A percentile compares a stretch with the other conserved stretches of the same genome.
These are phyloP conservation scores for Actinopyga echinites DNA, from an alignment of 53 echinoderm and acorn worm genomes.

Conservation along the genomic window DNA sequence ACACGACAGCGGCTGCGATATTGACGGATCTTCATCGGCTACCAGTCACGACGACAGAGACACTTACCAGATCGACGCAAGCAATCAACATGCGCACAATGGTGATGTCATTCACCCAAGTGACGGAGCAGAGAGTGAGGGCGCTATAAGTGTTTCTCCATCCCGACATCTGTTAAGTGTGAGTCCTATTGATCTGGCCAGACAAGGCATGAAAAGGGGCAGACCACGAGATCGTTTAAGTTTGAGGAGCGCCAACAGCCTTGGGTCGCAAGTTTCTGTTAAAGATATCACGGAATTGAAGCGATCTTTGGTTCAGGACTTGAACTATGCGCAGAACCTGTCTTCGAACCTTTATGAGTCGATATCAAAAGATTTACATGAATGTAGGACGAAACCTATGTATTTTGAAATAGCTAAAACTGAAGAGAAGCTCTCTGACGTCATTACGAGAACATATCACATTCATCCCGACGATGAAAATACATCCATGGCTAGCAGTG, in stretches of 20 bases:
- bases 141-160: neutral
- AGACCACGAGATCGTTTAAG: slow-evolving; percentile 53
- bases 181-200: slow-evolving; percentile 38
- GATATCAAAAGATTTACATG: slow-evolving; percentile 78
- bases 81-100: neutral
- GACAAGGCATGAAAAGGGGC: slow-evolving; percentile 60
- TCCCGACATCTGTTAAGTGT: neutral
- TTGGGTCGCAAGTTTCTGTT: slow-evolving; percentile 53
- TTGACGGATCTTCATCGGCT: slow-evolving; percentile 90
- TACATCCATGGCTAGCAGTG: slow-evolving; percentile 68
- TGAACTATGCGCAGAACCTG: slow-evolving; percentile 75
- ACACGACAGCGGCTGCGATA: slow-evolving; percentile 98
- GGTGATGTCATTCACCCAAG: neutral
- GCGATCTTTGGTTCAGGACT: slow-evolving; percentile 81
- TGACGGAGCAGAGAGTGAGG: neutral
- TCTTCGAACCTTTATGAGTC: slow-evolving; percentile 80
- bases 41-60: slow-evolving; percentile 63
- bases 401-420: slow-evolving; percentile 89
- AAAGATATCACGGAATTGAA: slow-evolving; percentile 72
- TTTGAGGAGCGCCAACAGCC: slow-evolving; percentile 69
- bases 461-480: slow-evolving; percentile 54
- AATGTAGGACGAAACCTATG: slow-evolving; percentile 78
- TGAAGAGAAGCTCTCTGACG: slow-evolving; percentile 74
- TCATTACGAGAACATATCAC: slow-evolving; percentile 76
- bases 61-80: neutral